Base-by-base conservation (phyloP, 2,113 vertebrate species). In the Corydoras maculifer region DNA sequence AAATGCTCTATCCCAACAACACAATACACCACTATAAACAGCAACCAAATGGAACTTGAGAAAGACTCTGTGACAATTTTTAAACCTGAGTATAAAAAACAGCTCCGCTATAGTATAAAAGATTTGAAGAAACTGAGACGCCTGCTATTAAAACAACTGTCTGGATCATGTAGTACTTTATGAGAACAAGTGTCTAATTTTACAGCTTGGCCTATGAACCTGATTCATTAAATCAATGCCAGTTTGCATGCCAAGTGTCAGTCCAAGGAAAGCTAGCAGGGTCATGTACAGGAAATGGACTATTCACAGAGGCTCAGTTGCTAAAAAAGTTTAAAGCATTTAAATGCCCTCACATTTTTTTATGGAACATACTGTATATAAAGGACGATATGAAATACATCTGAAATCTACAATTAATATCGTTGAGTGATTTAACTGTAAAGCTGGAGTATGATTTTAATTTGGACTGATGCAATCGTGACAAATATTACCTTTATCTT, bases 1-100 rank as follows among this genome's bases (percentile, higher is more conserved):
- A 59, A 77, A 76, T 59, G 14, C 29, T 62, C 68, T 64, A 51
- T 65, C 73, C 74, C 75, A 58, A 72, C 74, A 72, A 76, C 77
- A 78, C 76, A 78, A 76, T 72, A 71, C 51, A 60, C 32, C 58
- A 5, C 35, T 72, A 68, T 71, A 78, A 73, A 64, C 76, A 78
- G 54, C 62, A 68, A 65, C 68, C 66, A 32, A 15, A 29, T 35
- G 65, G 67, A 58, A 65, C 53, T 3, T n/a, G 29, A 62, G 11
- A 58, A 18, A 54, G 64, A 73, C 57, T 57, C 30, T 68, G 51
- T n/a, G 63, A 57, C 51, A 61, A 31, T 48, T 25, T 58, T n/a
- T 15, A 25, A 35, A 54, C 30, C 48, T 48, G 66, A 48, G 55
- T 48, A 59, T 13, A 29, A 15, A 15, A 49, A 65, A 72, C 53